Evolutionary conservation across 2,888 invertebrate genomes (phyloP), one percentile per base, ranked within the genome.

Genomic region (Phaonia tiefii): DNA sequence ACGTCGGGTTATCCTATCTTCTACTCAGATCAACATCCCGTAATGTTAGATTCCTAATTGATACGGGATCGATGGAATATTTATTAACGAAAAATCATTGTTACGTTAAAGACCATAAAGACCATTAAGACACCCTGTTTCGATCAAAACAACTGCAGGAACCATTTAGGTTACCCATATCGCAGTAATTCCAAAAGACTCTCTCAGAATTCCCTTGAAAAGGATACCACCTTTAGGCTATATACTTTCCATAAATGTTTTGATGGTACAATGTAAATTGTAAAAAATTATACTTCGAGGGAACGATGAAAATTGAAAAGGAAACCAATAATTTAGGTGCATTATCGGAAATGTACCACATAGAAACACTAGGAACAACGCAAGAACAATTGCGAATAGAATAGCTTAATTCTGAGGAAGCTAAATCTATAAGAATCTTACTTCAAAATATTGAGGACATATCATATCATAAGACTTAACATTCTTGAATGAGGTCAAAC

Each of bases 391-490:
- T 46, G n/a, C n/a, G 46, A 20, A 31, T 13, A 42, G 17, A 58
- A 44, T 20, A 4, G 22, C 13, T 75, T 11, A 66, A 75, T n/a
- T 56, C 51, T 17, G 56, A 46, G 17, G 49, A 73, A 65, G 49
- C 44, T 46, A 58, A 54, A 69, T 63, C 20, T 44, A 63, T 76
- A 49, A 54, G 26, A 49, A 63, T 31, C 49, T 44, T 74, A 11
- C 25, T 73, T 17, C 10, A 37, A 11, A 74, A 66, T 54, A 56
- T 66, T 69, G 67, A 69, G 39, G 31, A 70, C 20, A 31, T 44
- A 44, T 80, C 76, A 58, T 72, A 75, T 44, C 22, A 71, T 39
- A 54, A 73, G 51, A 75, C 20, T 42, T 60, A 49, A 58, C 71
- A 8, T 75, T 72, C 17, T 60, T 44, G 1, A 60, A 67, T 58